These are phyloP conservation scores for Plectropomus leopardus DNA, from an alignment of 2,113 vertebrate genomes.

Conservation along the genomic window DNA sequence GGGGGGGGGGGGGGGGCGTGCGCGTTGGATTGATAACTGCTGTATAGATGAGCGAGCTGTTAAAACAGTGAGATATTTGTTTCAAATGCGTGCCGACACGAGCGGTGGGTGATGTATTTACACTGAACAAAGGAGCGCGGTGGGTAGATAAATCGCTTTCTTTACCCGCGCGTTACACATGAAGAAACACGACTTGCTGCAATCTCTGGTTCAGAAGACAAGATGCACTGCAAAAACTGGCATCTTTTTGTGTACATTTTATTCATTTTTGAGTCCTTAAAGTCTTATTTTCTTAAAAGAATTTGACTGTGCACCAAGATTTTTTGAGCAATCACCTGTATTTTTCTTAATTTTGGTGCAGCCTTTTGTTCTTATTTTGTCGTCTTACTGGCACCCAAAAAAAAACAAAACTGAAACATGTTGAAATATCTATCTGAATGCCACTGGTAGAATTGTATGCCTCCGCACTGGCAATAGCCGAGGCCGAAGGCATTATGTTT, in stretches of 20 bases:
- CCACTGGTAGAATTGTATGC: not conserved
- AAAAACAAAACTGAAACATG: not conserved
- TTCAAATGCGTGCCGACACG: constrained; percentile 28
- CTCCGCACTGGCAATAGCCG: too few relatives aligned
- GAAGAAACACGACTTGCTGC: constrained; percentile 28
- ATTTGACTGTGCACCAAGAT: not conserved
- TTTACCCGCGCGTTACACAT: not conserved
- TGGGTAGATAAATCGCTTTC: constrained; percentile 37
- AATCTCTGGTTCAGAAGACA: not conserved
- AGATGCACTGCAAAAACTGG: not conserved
- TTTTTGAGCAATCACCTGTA: too few relatives aligned
- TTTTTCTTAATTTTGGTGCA: not conserved
- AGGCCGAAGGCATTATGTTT: too few relatives aligned
- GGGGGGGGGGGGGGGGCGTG: constrained; percentile 35
- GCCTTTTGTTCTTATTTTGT: not conserved
- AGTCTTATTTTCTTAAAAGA: not conserved
- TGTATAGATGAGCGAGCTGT: constrained; percentile 48
- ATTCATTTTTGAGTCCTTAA: not conserved
- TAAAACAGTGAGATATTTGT: constrained; percentile 50
- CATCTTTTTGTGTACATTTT: not conserved
- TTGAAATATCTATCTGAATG: not conserved
- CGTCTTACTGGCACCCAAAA: not conserved
- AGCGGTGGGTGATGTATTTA: constrained; percentile 50
- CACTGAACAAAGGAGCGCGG: constrained; percentile 53
- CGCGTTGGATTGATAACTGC: constrained; percentile 56